Percentiles rank a stretch among this genome's conserved stretches.
These are phyloP conservation scores for Betta splendens DNA, from an alignment of 2,797 vertebrate species.

Conservation along the genomic window DNA sequence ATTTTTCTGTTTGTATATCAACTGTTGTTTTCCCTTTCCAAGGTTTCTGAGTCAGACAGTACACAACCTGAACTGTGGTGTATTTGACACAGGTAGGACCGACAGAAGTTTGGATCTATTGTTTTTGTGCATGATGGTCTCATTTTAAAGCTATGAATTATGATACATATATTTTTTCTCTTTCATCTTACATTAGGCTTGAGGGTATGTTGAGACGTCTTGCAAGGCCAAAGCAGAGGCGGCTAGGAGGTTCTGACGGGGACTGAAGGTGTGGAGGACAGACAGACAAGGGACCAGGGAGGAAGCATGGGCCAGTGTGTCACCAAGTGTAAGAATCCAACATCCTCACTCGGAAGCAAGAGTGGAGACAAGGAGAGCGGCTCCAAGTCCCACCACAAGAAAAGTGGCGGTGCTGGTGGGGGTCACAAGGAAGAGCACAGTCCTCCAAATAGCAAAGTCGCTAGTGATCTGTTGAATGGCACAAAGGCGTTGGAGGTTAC, in stretches of 20 bases:
- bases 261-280: conserved; percentile 79
- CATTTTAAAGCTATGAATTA: neutral
- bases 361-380: conserved; percentile 94
- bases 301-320: conserved; percentile 98
- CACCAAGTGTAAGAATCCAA: conserved; percentile 99
- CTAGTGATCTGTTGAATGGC: conserved; percentile 92
- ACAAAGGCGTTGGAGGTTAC: conserved; percentile 89
- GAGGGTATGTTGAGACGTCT: conserved; percentile 91
- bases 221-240: conserved; percentile 82
- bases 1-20: neutral
- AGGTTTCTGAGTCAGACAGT: conserved; percentile 37
- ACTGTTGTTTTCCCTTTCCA: conserved; percentile 21
- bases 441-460: conserved; percentile 83
- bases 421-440: conserved; percentile 89
- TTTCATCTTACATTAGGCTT: conserved; percentile 57
- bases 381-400: conserved; percentile 91
- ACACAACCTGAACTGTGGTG: conserved; percentile 37
- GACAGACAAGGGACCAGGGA: conserved; percentile 66
- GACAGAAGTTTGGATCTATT: conserved; percentile 15
- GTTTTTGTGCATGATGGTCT: conserved; percentile 10
- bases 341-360: conserved; percentile 98
- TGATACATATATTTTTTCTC: conserved; percentile 6
- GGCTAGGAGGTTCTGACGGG: conserved; percentile 81
- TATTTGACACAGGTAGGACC: conserved; percentile 54
- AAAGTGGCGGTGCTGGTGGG: conserved; percentile 74